Percentiles rank a stretch among this genome's conserved stretches.
These are phyloP conservation scores for Thera britannica DNA, from an alignment of 2,888 invertebrate genomes.

Conservation along the genomic window DNA sequence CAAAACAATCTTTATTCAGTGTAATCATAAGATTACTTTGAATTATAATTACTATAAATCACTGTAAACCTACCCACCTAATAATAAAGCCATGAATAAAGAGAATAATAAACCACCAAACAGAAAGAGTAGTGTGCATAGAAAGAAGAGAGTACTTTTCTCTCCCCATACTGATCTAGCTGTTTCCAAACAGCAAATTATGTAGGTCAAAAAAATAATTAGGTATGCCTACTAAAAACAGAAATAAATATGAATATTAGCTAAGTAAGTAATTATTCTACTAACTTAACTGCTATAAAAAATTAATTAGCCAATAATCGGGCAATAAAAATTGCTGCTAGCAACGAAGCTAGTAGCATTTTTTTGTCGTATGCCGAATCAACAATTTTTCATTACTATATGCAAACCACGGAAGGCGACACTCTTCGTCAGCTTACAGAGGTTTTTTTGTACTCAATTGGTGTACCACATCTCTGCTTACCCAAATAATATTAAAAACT, in stretches of 20 bases:
- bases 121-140: no score
- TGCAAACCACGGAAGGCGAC: no score
- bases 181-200: not conserved
- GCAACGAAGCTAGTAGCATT: not conserved
- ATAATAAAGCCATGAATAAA: no score
- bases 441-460: no score
- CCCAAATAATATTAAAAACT: no score
- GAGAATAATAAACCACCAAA: no score
- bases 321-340: not conserved
- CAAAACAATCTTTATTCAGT: no score
- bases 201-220: constrained; percentile 10
- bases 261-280: not conserved
- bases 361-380: not conserved
- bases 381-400: not conserved
- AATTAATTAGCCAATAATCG: not conserved
- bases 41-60: no score
- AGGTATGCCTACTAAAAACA: not conserved
- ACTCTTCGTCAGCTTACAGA: no score
- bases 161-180: not conserved
- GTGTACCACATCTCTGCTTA: no score
- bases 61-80: no score
- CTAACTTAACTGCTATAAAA: not conserved
- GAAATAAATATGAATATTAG: not conserved
- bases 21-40: no score
- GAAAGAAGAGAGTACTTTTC: not conserved